Base-by-base conservation (phyloP, 2,113 vertebrate species). In the Hepsetus odoe region DNA sequence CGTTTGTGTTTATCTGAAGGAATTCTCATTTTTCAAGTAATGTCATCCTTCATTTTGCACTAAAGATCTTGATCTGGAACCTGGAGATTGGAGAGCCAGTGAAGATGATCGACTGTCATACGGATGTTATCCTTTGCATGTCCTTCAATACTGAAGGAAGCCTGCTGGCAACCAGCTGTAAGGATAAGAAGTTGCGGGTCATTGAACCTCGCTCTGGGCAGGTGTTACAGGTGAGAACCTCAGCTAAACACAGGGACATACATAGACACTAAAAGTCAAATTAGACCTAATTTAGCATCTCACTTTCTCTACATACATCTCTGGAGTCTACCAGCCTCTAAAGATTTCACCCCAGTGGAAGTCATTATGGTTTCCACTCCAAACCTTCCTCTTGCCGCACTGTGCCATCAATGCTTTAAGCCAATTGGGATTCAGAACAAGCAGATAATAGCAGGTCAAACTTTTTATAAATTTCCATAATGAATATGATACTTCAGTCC, bases 81-180 rank as follows among this genome's bases (percentile, higher is more conserved):
- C 92, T 99, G 90, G 97, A 98, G 12, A 90, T 94, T 0, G 97
- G 95, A 0, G 97, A 99, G 85, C 95, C 98, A 0, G 97, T 99
- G 87, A 99, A 98, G 85, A 98, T 99, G 97, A 97, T 99, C 0
- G 98, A 99, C 86, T 99, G 98, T 87, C 98, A 99, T 91, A 86
- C 92, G 0, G 98, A 99, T 0, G 97, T 99, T 85, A 95, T 99
- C 90, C 95, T 99, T 77, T 97, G 95, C 89, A 92, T 99, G 95
- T 98, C 97, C 84, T 98, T 99, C 91, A 99, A 99, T 90, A 93
- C 94, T 0, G 95, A 99, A 0, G 98, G 98, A 73, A 98, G 98
- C 89, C 93, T 99, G 64, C 82, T 99, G 84, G 92, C 96, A 87
- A 99, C 97, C 88, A 93, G 93, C 74, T 99, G 98, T 91, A 98